Conservation (phyloP, 92 coral and sea anemone genomes). For the Porites evermanni region DNA sequence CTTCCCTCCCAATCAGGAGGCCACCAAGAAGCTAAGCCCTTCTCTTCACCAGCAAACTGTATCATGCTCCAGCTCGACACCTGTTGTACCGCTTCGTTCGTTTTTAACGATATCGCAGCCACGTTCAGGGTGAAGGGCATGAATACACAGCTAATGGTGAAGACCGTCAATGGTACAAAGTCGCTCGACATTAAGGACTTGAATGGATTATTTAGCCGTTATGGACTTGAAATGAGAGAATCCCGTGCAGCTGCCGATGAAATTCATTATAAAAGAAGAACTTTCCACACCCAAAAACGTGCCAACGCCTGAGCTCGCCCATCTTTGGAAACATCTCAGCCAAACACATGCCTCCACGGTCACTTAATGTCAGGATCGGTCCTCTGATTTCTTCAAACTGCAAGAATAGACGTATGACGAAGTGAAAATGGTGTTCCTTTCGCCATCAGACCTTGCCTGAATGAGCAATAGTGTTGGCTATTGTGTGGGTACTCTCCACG, state of each 20-base stretch:
- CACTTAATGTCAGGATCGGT: conserved; percentile 43
- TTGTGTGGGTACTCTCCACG: too few relatives aligned
- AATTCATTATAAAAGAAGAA: conserved; percentile 32
- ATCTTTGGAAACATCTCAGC: conserved; percentile 48
- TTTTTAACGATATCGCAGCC: conserved; percentile 36
- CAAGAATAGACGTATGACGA: conserved; percentile 33
- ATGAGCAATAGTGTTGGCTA: conserved; percentile 42
- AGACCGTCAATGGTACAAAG: conserved; percentile 43
- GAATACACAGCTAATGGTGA: conserved; percentile 37
- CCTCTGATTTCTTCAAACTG: conserved; percentile 63
- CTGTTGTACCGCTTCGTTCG: conserved; percentile 62
- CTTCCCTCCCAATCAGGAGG: conserved; percentile 4
- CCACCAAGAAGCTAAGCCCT: conserved; percentile 1
- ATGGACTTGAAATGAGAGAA: conserved; percentile 51
- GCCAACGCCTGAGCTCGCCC: conserved; percentile 22
- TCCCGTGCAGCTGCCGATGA: conserved; percentile 42
- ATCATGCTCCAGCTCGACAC: conserved; percentile 63
- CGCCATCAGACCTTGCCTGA: conserved; percentile 60
- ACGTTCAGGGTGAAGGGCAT: conserved; percentile 14
- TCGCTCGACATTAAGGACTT: conserved; percentile 35
- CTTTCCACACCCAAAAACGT: conserved; percentile 15
- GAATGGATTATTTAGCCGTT: conserved; percentile 38
- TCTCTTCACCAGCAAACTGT: background rate
- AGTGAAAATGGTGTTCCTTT: conserved; percentile 43
- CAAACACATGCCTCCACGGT: conserved; percentile 29